Conservation (phyloP, 2,888 invertebrate genomes). For the Alloscopus bannaensis region DNA sequence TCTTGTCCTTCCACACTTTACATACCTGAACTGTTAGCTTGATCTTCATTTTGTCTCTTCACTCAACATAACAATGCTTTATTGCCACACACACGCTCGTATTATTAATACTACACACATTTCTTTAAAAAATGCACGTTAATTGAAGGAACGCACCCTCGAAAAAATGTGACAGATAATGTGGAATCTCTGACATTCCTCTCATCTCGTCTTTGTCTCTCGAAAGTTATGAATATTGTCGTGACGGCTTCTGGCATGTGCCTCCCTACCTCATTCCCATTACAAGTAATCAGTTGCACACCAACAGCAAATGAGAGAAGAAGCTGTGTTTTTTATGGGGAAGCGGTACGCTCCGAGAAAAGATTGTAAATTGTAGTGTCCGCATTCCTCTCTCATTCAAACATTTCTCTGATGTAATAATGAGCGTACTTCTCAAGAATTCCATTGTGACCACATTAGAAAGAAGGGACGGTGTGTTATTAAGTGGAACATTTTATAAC, state of each 20-base stretch:
- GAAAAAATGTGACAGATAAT: conserved; percentile 50
- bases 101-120: conserved; percentile 2
- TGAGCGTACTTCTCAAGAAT: conserved; percentile 50
- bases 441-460: conserved; percentile 43
- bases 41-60: background rate
- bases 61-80: background rate
- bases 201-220: conserved; percentile 52
- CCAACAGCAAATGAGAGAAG: background rate
- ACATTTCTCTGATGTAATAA: conserved; percentile 27
- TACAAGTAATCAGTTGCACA: conserved; percentile 56
- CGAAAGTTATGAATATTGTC: conserved; percentile 32
- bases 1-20: background rate
- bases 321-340: background rate
- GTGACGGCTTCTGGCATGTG: conserved; percentile 62
- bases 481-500: conserved; percentile 37
- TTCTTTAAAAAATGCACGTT: conserved; percentile 33
- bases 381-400: conserved; percentile 47
- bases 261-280: conserved; percentile 45
- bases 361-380: conserved; percentile 37
- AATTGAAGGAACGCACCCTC: conserved; percentile 29
- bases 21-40: conserved; percentile 1
- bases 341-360: conserved; percentile 7
- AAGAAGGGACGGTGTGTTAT: too few relatives aligned
- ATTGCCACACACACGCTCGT: conserved; percentile 14
- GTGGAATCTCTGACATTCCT: conserved; percentile 38